Evolutionary conservation across 2,113 vertebrate species (phyloP).

Genomic region (Ochotona curzoniae): DNA sequence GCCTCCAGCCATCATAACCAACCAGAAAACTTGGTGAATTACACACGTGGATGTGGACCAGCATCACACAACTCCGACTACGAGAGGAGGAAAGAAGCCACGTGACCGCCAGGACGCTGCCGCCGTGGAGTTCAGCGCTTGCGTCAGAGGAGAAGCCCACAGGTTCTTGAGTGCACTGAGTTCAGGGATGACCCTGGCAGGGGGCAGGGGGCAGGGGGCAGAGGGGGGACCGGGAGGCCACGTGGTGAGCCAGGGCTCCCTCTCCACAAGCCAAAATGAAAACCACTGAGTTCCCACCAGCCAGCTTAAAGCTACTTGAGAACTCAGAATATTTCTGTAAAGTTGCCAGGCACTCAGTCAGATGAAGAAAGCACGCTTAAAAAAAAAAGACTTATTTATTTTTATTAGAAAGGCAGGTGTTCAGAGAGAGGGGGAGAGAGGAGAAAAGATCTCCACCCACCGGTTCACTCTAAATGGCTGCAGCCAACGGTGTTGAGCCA

Average conservation of each 20-base stretch:
- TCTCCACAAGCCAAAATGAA: too few species aligned
- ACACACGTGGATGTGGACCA: too few species aligned
- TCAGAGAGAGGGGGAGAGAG: too few species aligned
- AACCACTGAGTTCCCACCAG: not conserved
- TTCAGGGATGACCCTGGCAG: rapidly evolving
- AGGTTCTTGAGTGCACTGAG: not conserved
- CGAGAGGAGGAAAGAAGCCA: not conserved
- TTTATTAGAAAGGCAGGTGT: too few species aligned
- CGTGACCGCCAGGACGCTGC: rapidly evolving
- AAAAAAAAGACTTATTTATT: too few species aligned
- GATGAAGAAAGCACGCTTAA: too few species aligned
- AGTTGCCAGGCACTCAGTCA: not conserved
- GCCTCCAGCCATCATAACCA: not conserved
- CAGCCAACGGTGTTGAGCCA: too few species aligned
- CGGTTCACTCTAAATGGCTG: too few species aligned
- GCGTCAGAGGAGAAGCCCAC: not conserved
- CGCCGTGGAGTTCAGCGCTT: not conserved
- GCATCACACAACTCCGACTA: not conserved
- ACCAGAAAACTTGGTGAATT: not conserved
- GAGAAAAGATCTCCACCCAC: too few species aligned
- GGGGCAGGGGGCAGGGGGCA: too few species aligned
- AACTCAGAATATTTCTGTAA: not conserved
- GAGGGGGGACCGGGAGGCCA: too few species aligned
- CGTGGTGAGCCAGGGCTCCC: too few species aligned
- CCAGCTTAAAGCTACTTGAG: not conserved